Base-by-base conservation (phyloP, 2,797 vertebrate genomes). In the Ctenopoma kingsleyae region DNA sequence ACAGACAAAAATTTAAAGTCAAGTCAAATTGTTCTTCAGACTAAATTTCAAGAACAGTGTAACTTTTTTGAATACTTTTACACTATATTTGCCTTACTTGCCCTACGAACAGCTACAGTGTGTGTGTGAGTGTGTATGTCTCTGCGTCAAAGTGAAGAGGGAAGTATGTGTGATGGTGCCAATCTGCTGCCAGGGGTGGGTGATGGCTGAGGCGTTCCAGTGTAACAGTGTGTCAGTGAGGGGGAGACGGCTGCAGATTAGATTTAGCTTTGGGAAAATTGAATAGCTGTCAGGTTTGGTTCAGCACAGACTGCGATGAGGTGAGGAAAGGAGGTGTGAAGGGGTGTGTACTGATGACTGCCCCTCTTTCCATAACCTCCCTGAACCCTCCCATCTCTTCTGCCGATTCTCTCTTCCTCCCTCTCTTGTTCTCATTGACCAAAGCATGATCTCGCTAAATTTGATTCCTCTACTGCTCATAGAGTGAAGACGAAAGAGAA, bases 261-360 rank as follows among this genome's bases (percentile, higher is more conserved):
- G 89, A 91, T 93, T 93, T 91, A 91, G 89, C 89, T 91, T 89
- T 90, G 86, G 81, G 89, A 91, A 91, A 93, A 94, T 91, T 91
- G 90, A 93, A 91, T 91, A 91, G 85, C 90, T 93, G 91, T 91
- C 91, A 89, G 83, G 81, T 91, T 89, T 83, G 89, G 87, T 93
- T 92, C 85, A 87, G 85, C 78, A 80, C 64, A 82, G 73, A 82
- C 82, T 71, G 80, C 79, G 74, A 91, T 85, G 90, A 90, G 88
- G 83, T 88, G 83, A 84, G 76, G 52, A 52, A 52, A 79, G 51
- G 38, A 57, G 62, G 81, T 63, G 82, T 77, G 58, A 55, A 51
- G 49, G 74, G 78, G 71, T 81, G 70, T 83, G 77, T 72, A 43
- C 64, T 77, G 70, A 80, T 74, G 78, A 86, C 78, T 75, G 75